Evolutionary conservation across 2,797 vertebrate genomes (phyloP).

Genomic region (Myotis pilosus): DNA sequence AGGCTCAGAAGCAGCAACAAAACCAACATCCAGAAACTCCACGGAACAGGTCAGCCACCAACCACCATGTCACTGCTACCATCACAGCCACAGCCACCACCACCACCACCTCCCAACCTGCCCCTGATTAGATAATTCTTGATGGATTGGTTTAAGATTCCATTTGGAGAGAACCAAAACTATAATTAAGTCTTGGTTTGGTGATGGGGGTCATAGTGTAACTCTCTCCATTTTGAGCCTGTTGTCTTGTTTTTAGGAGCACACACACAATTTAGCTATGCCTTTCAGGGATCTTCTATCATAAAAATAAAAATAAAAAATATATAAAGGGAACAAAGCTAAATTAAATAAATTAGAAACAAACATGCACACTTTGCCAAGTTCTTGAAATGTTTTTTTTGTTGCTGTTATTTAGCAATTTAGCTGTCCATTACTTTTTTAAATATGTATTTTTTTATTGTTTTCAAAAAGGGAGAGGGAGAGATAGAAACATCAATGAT

Average conservation of each 20-base stretch:
- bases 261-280: not conserved
- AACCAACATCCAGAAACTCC: not conserved
- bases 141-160: not conserved
- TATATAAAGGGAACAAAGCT: not conserved
- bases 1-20: not conserved
- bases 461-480: too few relatives aligned
- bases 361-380: not conserved
- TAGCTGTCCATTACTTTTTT: not conserved
- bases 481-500: too few relatives aligned
- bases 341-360: slow-evolving; percentile 12
- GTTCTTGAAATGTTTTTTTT: not conserved
- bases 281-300: not conserved
- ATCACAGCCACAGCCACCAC: fast-evolving
- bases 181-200: not conserved
- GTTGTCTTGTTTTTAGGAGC: not conserved
- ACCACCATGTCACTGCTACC: too few relatives aligned
- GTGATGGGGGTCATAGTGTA: not conserved
- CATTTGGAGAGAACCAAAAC: not conserved
- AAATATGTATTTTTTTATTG: too few relatives aligned
- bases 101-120: slow-evolving; percentile 4
- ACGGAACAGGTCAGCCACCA: not conserved
- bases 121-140: not conserved
- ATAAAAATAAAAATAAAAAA: too few relatives aligned
- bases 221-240: not conserved
- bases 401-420: not conserved